phyloP scores from a whole-genome alignment of 2,797 vertebrate genomes.

The Amblyopsis hoosieri region DNA sequence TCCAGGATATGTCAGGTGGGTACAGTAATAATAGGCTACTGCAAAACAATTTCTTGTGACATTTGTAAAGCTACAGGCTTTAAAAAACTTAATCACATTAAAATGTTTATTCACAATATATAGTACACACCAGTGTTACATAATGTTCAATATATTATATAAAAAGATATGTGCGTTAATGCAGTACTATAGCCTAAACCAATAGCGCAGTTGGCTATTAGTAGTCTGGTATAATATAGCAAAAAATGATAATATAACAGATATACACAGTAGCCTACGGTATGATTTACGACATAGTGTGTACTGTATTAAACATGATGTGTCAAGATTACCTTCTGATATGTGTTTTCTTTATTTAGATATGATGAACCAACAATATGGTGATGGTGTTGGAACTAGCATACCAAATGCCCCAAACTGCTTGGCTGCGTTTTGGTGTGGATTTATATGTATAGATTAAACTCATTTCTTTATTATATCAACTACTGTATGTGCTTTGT shows the following conservation, averaged over 20 bases:
- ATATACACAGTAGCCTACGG: no score
- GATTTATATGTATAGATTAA: constrained; percentile 59
- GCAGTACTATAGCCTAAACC: no score
- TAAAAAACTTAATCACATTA: no score
- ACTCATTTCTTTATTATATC: constrained; percentile 17
- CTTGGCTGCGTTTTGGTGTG: constrained; percentile 8
- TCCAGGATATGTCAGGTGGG: constrained; percentile 77
- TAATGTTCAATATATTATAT: no score
- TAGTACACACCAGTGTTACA: no score
- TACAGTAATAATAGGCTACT: not conserved
- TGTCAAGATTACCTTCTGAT: not conserved
- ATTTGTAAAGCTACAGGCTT: not conserved
- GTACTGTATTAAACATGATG: not conserved
- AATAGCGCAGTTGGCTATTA: no score
- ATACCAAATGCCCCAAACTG: constrained; percentile 10
- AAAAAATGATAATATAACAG: no score
- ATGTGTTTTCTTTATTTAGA: constrained; percentile 17
- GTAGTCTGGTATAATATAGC: no score
- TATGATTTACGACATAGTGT: not conserved
- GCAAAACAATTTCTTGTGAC: not conserved
- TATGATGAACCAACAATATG: constrained; percentile 61
- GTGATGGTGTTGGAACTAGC: constrained; percentile 44
- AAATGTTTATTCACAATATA: no score
- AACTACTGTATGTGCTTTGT: no score
- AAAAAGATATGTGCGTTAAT: no score